Percentiles rank a stretch among this genome's conserved stretches.
These are phyloP conservation scores for Eristalis pertinax DNA, from an alignment of 2,888 invertebrate genomes.

Conservation along the genomic window DNA sequence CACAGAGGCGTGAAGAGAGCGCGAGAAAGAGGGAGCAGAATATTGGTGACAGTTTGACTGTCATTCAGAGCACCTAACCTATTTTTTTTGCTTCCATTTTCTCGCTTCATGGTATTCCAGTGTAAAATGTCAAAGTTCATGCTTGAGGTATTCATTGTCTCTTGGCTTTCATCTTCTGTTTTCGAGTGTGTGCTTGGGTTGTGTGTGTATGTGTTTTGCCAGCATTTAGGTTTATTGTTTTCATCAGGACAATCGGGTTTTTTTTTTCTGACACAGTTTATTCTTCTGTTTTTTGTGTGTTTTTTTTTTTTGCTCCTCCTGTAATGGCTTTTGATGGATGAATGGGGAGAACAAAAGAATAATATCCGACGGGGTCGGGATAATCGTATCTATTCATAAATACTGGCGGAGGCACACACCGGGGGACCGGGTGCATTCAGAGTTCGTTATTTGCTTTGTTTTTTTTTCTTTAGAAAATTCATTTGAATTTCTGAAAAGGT, in stretches of 20 bases:
- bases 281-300: background rate
- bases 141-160: conserved; percentile 46
- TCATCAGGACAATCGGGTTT: conserved; percentile 26
- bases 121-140: conserved; percentile 71
- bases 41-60: conserved; percentile 63
- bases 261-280: conserved; percentile 41
- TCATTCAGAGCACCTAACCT: conserved; percentile 54
- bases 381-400: conserved; percentile 14
- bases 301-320: conserved; percentile 2
- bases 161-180: conserved; percentile 30
- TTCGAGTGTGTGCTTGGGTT: background rate
- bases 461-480: conserved; percentile 10
- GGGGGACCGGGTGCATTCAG: background rate
- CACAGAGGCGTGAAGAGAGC: background rate
- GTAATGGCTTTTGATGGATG: conserved; percentile 58
- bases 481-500: conserved; percentile 27
- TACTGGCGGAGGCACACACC: no score
- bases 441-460: background rate
- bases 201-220: background rate
- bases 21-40: background rate
- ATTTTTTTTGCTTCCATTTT: conserved; percentile 22
- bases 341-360: conserved; percentile 45
- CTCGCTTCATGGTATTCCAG: conserved; percentile 5
- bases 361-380: conserved; percentile 17
- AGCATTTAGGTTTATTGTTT: conserved; percentile 50